Evolutionary conservation across 2,797 vertebrate genomes (phyloP).

Genomic region (Mareca strepera): DNA sequence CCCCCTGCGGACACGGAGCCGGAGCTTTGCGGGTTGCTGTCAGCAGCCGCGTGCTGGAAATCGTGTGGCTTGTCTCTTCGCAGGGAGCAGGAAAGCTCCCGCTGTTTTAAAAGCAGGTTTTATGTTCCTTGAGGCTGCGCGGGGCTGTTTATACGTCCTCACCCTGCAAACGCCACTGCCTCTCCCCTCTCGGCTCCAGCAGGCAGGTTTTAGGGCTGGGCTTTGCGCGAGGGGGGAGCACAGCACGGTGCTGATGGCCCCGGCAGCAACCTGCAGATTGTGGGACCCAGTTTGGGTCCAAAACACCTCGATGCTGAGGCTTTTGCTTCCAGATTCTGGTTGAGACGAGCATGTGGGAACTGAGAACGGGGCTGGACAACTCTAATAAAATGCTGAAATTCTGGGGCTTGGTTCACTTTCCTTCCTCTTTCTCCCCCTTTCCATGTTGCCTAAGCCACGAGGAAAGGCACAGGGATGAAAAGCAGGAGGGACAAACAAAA

Average conservation of each 20-base stretch:
- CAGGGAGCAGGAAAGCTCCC: not conserved
- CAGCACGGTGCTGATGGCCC: not conserved
- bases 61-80: not conserved
- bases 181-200: not conserved
- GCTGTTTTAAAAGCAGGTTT: not conserved
- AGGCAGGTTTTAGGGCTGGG: not conserved
- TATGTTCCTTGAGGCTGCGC: not conserved
- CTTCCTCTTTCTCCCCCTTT: not conserved
- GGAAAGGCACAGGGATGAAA: not conserved
- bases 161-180: not conserved
- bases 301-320: too few species aligned
- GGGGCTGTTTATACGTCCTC: not conserved
- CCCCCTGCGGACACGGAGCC: too few species aligned
- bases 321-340: too few species aligned
- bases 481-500: not conserved
- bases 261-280: not conserved
- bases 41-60: not conserved
- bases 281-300: too few species aligned
- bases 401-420: not conserved
- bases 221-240: not conserved
- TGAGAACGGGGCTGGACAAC: not conserved
- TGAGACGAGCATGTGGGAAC: not conserved
- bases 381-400: not conserved
- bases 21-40: too few species aligned
- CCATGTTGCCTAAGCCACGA: fast-evolving